phyloP scores from a whole-genome alignment of 2,797 vertebrate genomes.

The Bucorvus abyssinicus region DNA sequence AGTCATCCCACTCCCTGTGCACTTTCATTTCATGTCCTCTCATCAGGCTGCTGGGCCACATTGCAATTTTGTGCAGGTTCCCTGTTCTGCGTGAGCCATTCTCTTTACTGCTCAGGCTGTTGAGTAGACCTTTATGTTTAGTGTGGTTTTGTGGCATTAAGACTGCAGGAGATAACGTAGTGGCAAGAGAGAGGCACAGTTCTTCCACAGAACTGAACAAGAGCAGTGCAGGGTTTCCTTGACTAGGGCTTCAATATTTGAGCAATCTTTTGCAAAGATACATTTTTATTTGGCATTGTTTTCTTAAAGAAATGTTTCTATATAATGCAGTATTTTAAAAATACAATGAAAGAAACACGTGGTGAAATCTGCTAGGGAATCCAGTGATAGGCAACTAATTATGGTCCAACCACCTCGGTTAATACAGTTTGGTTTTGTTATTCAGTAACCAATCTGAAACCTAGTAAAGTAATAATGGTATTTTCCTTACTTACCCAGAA shows the following conservation, averaged over 20 bases:
- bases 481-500: neutral
- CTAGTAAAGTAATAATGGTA: neutral
- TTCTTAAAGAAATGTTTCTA: neutral
- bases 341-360: neutral
- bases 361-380: neutral
- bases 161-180: neutral
- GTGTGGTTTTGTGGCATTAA: neutral
- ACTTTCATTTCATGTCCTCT: neutral
- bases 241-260: neutral
- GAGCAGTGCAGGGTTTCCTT: neutral
- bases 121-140: neutral
- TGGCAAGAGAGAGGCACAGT: neutral
- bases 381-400: neutral
- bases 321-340: neutral
- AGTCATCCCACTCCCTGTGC: neutral
- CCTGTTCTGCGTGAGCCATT: neutral
- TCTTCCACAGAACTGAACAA: neutral
- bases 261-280: neutral
- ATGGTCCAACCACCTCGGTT: neutral
- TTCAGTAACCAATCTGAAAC: constrained; percentile 5
- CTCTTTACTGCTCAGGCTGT: neutral
- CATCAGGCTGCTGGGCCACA: neutral
- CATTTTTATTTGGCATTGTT: neutral
- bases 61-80: neutral
- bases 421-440: neutral